Evolutionary conservation across 1,140 invertebrate genomes (phyloP).

Genomic region (Pentalonia nigronervosa): DNA sequence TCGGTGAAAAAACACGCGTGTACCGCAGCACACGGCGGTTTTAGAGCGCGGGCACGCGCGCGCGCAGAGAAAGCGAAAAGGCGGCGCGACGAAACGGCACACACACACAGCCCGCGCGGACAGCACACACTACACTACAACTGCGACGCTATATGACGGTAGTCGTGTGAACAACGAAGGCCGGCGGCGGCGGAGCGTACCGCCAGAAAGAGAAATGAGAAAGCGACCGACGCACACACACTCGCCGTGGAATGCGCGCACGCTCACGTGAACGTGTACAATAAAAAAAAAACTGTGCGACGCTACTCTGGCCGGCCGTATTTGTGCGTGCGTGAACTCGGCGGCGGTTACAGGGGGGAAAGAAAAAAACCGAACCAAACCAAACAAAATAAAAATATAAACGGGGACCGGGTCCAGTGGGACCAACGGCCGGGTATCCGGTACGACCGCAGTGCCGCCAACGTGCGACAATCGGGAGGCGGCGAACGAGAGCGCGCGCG

Average conservation of each 20-base stretch:
- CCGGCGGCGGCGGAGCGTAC: conserved; percentile 45
- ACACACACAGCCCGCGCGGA: background rate
- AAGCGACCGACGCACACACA: conserved; percentile 44
- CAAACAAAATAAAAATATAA: conserved; percentile 11
- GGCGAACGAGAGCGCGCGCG: background rate
- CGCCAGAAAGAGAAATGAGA: conserved; percentile 58
- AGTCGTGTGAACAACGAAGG: conserved; percentile 27
- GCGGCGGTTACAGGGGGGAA: background rate
- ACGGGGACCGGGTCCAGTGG: conserved; percentile 38
- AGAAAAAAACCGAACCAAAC: conserved; percentile 8
- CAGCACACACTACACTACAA: conserved; percentile 21
- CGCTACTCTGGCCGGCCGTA: background rate
- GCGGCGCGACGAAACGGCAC: background rate
- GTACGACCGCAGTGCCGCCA: conserved; percentile 51
- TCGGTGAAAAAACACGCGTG: background rate
- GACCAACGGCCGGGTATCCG: conserved; percentile 54
- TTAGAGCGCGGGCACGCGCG: background rate
- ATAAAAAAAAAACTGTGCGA: background rate
- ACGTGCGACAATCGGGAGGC: background rate
- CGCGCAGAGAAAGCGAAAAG: conserved; percentile 24
- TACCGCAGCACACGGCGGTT: background rate
- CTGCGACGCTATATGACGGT: conserved; percentile 33
- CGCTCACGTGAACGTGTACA: conserved; percentile 35
- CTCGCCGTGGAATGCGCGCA: conserved; percentile 35
- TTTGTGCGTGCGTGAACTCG: background rate